phyloP scores from a whole-genome alignment of 2,888 invertebrate genomes.

The Trissonchulus latispiculum region DNA sequence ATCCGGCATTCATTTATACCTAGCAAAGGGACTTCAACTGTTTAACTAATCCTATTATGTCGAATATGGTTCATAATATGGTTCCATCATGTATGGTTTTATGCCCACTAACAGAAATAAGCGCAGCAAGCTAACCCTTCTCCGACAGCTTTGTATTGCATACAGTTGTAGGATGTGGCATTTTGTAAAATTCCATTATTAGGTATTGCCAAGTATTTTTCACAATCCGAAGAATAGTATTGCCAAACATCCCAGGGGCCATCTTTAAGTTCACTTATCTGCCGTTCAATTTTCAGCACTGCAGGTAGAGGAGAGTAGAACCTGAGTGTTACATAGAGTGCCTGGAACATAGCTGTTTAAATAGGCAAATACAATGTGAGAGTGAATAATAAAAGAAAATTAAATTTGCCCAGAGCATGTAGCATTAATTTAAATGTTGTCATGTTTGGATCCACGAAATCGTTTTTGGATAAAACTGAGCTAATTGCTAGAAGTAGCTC shows the following conservation, averaged over 20 bases:
- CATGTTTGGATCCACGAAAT: too few relatives aligned
- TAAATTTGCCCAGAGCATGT: too few relatives aligned
- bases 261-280: background rate
- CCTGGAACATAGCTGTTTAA: background rate
- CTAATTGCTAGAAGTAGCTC: too few relatives aligned
- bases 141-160: background rate
- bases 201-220: background rate
- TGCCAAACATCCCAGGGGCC: background rate
- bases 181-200: background rate
- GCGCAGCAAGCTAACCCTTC: background rate
- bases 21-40: too few relatives aligned
- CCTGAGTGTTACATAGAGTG: background rate
- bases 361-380: background rate
- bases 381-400: too few relatives aligned
- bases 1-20: too few relatives aligned
- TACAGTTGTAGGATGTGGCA: background rate
- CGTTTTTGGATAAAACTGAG: too few relatives aligned
- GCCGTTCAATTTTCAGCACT: background rate
- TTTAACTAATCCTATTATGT: too few relatives aligned
- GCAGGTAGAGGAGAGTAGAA: slow-evolving; percentile 6
- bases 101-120: background rate
- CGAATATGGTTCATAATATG: too few relatives aligned
- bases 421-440: too few relatives aligned
- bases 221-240: background rate
- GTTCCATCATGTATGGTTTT: too few relatives aligned